Conservation (phyloP, 2,797 vertebrate species). For the Staurois parvus region DNA sequence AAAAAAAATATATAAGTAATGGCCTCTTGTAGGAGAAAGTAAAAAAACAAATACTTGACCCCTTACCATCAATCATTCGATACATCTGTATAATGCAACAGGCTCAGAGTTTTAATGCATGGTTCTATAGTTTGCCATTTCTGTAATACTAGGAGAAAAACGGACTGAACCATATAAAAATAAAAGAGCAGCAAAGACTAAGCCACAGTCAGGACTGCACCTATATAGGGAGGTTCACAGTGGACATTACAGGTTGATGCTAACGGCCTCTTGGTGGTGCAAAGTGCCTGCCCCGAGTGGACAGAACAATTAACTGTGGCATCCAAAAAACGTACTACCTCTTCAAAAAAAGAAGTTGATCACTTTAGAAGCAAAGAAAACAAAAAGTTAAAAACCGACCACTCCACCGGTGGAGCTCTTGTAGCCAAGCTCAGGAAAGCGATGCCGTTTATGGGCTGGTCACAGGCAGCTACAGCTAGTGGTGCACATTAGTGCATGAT, state of each 20-base stretch:
- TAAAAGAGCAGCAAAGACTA: neutral
- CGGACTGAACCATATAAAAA: neutral
- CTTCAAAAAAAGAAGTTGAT: neutral
- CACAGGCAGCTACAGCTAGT: neutral
- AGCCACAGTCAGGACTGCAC: neutral
- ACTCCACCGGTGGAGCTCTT: too few species aligned
- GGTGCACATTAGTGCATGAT: neutral
- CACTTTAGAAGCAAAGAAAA: neutral
- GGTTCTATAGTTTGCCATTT: conserved; percentile 9
- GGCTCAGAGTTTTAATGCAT: conserved; percentile 30
- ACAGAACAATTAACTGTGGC: neutral
- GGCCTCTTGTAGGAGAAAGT: neutral
- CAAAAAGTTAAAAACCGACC: too few species aligned
- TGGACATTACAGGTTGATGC: neutral
- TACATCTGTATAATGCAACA: conserved; percentile 4
- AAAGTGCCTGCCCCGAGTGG: neutral
- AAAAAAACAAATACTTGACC: conserved; percentile 40
- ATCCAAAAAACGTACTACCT: neutral
- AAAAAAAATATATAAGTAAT: neutral
- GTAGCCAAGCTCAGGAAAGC: too few species aligned
- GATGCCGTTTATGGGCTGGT: too few species aligned
- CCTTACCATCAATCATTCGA: neutral
- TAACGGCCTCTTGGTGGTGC: neutral
- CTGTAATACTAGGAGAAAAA: conserved; percentile 42
- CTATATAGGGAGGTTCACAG: neutral